Evolutionary conservation across 2,888 invertebrate genomes (phyloP).

Genomic region (Nemoura dubitans): DNA sequence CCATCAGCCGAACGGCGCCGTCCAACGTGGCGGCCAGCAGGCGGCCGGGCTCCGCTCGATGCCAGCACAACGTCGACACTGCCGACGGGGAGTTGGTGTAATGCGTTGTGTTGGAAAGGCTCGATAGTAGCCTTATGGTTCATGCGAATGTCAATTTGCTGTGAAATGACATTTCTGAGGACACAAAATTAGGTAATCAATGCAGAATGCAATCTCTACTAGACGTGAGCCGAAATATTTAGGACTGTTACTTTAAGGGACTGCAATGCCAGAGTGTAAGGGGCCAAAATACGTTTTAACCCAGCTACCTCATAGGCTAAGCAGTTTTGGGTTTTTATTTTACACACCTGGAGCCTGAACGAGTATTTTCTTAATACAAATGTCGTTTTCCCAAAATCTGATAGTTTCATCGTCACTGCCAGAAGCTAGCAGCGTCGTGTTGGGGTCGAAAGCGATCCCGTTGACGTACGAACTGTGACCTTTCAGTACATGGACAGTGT

Average conservation of each 20-base stretch:
- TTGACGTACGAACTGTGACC: conserved; percentile 77
- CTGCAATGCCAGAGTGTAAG: too few relatives aligned
- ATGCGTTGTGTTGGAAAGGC: too few relatives aligned
- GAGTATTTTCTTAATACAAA: conserved; percentile 67
- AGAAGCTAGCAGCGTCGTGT: conserved; percentile 75
- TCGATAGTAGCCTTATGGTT: too few relatives aligned
- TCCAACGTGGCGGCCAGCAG: conserved; percentile 78
- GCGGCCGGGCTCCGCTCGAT: conserved; percentile 74
- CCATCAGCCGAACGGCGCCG: conserved; percentile 78
- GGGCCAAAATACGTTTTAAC: too few relatives aligned
- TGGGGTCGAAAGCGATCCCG: conserved; percentile 73
- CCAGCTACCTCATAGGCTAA: too few relatives aligned
- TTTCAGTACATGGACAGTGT: conserved; percentile 61
- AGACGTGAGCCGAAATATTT: too few relatives aligned
- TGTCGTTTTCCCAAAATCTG: conserved; percentile 71
- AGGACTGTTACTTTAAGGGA: too few relatives aligned
- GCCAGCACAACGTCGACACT: conserved; percentile 69
- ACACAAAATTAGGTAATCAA: too few relatives aligned
- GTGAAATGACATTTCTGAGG: too few relatives aligned
- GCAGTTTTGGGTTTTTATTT: too few relatives aligned
- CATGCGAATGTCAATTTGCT: too few relatives aligned
- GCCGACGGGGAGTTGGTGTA: not conserved
- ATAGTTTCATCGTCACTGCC: conserved; percentile 81
- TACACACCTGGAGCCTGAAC: conserved; percentile 70
- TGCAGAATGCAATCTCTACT: too few relatives aligned